Conservation (phyloP, 1,140 invertebrate genomes). For the Protaetia brevitarsis region DNA sequence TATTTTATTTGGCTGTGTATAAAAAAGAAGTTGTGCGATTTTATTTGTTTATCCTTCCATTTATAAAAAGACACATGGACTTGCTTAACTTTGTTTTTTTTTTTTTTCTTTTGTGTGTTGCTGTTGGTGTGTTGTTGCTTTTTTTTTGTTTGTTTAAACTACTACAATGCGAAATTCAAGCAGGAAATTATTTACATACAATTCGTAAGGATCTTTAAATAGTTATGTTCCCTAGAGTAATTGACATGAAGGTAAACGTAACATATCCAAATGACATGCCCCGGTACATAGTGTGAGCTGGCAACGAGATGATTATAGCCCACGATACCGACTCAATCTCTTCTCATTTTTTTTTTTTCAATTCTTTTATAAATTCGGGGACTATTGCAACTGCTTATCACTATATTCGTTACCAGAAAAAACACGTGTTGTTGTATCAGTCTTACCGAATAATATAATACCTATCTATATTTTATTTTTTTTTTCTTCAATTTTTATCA, state of each 20-base stretch:
- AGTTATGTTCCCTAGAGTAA: slow-evolving; percentile 51
- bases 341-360: background rate
- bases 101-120: too few species aligned
- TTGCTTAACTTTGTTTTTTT: background rate
- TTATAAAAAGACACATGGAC: slow-evolving; percentile 18
- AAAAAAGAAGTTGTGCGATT: slow-evolving; percentile 36
- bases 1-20: slow-evolving; percentile 20
- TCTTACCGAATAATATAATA: slow-evolving; percentile 47
- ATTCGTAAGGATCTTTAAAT: slow-evolving; percentile 43
- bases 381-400: slow-evolving; percentile 42
- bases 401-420: slow-evolving; percentile 47
- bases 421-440: slow-evolving; percentile 50
- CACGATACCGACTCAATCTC: slow-evolving; percentile 9
- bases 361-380: too few species aligned
- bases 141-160: background rate
- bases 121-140: background rate
- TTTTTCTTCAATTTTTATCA: too few species aligned
- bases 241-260: slow-evolving; percentile 51
- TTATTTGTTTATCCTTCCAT: background rate
- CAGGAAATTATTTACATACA: slow-evolving; percentile 38
- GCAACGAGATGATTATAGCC: background rate
- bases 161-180: slow-evolving; percentile 23
- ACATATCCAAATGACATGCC: slow-evolving; percentile 39
- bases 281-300: slow-evolving; percentile 19
- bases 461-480: slow-evolving; percentile 3